phyloP scores from a whole-genome alignment of 2,888 invertebrate species.

The Aleiodes alternator region DNA sequence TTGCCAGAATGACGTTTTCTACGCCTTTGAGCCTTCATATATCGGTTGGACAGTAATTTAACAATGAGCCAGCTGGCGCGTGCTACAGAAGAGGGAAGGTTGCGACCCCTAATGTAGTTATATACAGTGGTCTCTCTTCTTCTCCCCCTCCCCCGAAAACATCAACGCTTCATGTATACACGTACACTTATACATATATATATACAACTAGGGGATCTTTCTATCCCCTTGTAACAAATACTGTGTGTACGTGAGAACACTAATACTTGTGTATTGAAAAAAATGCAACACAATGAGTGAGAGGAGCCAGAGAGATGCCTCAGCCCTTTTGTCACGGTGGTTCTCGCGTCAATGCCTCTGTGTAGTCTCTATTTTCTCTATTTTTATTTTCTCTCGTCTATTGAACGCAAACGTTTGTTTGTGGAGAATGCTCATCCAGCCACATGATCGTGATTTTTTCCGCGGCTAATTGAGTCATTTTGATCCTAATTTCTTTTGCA shows the following conservation, averaged over 20 bases:
- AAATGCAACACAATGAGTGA: conserved; percentile 22
- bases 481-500: background rate
- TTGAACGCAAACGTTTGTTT: background rate
- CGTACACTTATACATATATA: background rate
- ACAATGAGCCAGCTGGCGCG: conserved; percentile 76
- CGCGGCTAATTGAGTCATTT: conserved; percentile 66
- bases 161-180: conserved; percentile 26
- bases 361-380: conserved; percentile 61
- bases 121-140: conserved; percentile 64
- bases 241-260: conserved; percentile 23
- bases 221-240: conserved; percentile 48
- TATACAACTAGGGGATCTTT: conserved; percentile 31
- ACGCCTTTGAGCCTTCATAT: conserved; percentile 68
- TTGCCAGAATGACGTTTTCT: conserved; percentile 53
- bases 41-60: conserved; percentile 73
- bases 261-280: conserved; percentile 16
- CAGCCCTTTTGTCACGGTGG: conserved; percentile 74
- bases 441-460: conserved; percentile 42
- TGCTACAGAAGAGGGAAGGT: conserved; percentile 69
- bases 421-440: conserved; percentile 19
- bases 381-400: conserved; percentile 36
- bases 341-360: conserved; percentile 75
- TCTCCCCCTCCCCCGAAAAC: conserved; percentile 8
- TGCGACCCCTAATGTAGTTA: conserved; percentile 74
- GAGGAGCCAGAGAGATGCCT: conserved; percentile 65